phyloP scores from a whole-genome alignment of 2,797 vertebrate genomes.

The Sphaeramia orbicularis region DNA sequence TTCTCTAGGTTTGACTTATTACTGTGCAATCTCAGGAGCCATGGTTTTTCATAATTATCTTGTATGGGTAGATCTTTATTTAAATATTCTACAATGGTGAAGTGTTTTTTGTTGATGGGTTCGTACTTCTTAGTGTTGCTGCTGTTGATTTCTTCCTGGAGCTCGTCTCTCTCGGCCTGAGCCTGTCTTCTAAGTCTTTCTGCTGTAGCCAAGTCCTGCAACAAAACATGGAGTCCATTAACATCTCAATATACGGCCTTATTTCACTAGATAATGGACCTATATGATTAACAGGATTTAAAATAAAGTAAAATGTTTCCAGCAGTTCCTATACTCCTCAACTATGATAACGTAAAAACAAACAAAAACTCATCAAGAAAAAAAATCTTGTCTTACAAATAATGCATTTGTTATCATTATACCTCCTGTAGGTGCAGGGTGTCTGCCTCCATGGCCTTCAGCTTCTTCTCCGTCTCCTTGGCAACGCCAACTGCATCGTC shows the following conservation, averaged over 20 bases:
- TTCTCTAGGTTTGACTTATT: neutral
- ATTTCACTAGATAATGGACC: too few species aligned
- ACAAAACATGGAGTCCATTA: neutral
- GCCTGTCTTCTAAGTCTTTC: constrained; percentile 92
- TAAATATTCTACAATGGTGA: neutral
- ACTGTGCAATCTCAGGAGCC: too few species aligned
- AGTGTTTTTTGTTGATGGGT: neutral
- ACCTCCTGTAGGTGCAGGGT: constrained; percentile 94
- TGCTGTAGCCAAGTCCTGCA: constrained; percentile 92
- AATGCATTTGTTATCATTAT: neutral
- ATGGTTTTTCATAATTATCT: neutral
- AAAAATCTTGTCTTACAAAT: neutral
- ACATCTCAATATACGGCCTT: neutral
- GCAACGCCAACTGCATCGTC: constrained; percentile 90
- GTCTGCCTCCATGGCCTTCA: constrained; percentile 94
- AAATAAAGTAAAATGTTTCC: too few species aligned
- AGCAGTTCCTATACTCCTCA: too few species aligned
- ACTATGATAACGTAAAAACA: too few species aligned
- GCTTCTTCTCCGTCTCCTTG: constrained; percentile 95
- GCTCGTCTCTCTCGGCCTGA: constrained; percentile 95
- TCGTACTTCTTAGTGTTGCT: constrained; percentile 91
- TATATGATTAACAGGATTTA: too few species aligned
- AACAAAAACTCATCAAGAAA: too few species aligned
- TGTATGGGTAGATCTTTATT: neutral
- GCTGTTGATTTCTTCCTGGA: constrained; percentile 93